These are phyloP conservation scores for Forbesichthys agassizii DNA, from an alignment of 2,113 vertebrate genomes.

Conservation along the genomic window DNA sequence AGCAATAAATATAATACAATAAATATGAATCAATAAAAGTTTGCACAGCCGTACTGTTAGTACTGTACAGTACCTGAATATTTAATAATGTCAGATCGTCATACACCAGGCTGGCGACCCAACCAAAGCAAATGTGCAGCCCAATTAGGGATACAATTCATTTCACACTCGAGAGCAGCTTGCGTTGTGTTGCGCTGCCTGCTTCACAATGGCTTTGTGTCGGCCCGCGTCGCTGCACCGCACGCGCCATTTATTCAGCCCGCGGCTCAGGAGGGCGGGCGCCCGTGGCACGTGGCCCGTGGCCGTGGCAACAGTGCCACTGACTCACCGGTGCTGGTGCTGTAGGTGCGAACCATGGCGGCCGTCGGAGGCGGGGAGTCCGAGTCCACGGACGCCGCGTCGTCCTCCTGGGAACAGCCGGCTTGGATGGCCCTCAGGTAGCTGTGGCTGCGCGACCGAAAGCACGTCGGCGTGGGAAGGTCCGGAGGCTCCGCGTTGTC, in stretches of 20 bases:
- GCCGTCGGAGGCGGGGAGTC: slow-evolving; percentile 88
- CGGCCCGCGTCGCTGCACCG: no score
- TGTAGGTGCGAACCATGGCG: slow-evolving; percentile 90
- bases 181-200: no score
- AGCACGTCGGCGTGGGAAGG: slow-evolving; percentile 92
- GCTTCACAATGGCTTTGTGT: not conserved
- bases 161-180: no score
- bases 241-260: not conserved
- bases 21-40: no score
- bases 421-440: slow-evolving; percentile 99
- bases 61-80: no score
- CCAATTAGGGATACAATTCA: not conserved
- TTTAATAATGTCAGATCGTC: no score
- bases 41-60: no score
- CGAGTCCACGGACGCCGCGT: slow-evolving; percentile 89
- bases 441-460: slow-evolving; percentile 98
- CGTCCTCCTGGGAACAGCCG: slow-evolving; percentile 96
- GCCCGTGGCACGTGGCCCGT: not conserved
- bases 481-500: slow-evolving; percentile 85
- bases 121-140: no score
- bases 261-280: not conserved
- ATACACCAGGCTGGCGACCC: no score
- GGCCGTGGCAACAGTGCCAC: no score
- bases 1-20: no score
- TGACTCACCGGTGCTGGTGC: slow-evolving; percentile 89